Conservation (phyloP, 2,797 vertebrate species). For the Syncerus caffer region DNA sequence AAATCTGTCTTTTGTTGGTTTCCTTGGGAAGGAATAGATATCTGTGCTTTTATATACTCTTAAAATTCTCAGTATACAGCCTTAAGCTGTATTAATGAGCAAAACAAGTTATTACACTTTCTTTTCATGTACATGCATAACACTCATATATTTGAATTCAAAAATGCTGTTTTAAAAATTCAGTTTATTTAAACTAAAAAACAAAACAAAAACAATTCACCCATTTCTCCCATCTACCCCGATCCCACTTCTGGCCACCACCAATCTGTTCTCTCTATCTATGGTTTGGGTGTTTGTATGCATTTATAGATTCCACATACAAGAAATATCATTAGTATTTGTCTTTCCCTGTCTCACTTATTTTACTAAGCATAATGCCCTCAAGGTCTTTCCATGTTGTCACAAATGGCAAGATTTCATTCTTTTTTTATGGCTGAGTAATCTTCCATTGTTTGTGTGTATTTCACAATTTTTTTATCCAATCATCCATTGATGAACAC, state of each 20-base stretch:
- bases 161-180: not conserved
- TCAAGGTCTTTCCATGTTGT: not conserved
- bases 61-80: slow-evolving; percentile 16
- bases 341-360: not conserved
- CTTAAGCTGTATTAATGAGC: not conserved
- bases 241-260: not conserved
- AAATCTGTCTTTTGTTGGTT: not conserved
- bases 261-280: not conserved
- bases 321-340: not conserved
- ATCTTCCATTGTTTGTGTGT: not conserved
- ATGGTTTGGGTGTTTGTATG: not conserved
- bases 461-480: not conserved
- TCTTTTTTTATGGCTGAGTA: not conserved
- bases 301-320: not conserved
- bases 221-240: not conserved
- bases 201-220: not conserved
- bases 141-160: not conserved
- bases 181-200: not conserved
- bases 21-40: slow-evolving; percentile 16
- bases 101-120: not conserved
- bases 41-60: slow-evolving; percentile 21
- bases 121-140: not conserved
- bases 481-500: not conserved
- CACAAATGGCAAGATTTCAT: not conserved
- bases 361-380: not conserved